Evolutionary conservation across 2,113 vertebrate genomes (phyloP), one percentile per base, ranked within the genome.

Genomic region (Hypocryptadius cinnamomeus): DNA sequence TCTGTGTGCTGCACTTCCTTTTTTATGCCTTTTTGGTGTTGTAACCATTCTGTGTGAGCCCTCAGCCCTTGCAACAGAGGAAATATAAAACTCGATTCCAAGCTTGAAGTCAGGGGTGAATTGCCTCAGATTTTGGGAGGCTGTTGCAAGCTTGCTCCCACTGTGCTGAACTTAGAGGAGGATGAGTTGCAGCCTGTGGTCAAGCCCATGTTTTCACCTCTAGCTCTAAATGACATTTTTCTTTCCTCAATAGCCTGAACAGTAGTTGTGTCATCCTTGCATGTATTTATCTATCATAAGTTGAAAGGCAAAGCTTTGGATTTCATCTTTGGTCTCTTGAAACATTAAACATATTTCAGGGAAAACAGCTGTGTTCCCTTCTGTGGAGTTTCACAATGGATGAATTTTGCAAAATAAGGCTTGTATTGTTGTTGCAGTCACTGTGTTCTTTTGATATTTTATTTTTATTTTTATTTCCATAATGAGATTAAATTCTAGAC

Each of bases 391-490:
- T 93, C 93, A 94, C 95, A 95, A 92, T 0, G 8, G 76, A 44
- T 66, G 82, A 66, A 45, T 88, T 85, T 83, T 80, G 68, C 76
- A 79, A 56, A 93, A 94, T 66, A 84, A 94, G 85, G 90, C 64
- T 71, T 14, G 25, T 27, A 91, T 94, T 96, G 94, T 89, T 95
- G 39, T 74, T 83, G 48, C 56, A 80, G 79, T n/a, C 8, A 0
- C 47, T 42, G 82, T 82, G 79, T 88, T 30, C 93, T 92, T 94
- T 94, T 94, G 95, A 81, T 92, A 86, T 69, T 83, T 93, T 89
- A 9, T 93, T 93, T 94, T 93, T 91, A n/a, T 90, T 93, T 94
- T 88, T 70, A 56, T 95, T 96, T 94, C 93, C 87, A 88, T 72
- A 74, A 81, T 72, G 76, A 88, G 87, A 85, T 93, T 96, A 93